These are phyloP conservation scores for sheep (Ovis aries) DNA, from an alignment of 2,113 vertebrate genomes.

Conservation along the genomic window DNA sequence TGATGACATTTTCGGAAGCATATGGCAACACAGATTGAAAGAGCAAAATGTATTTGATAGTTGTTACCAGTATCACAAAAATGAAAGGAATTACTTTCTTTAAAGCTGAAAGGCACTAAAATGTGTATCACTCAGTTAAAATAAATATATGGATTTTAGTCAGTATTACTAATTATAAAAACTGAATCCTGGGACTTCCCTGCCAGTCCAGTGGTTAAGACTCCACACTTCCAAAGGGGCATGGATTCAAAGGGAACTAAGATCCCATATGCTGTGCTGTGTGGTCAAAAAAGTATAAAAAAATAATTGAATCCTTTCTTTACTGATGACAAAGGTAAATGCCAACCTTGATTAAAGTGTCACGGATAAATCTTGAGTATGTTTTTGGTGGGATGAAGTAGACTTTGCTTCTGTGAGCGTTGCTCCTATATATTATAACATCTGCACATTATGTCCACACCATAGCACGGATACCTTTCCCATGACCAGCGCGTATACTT, in stretches of 20 bases:
- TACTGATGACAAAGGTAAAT: background rate
- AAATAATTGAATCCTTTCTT: background rate
- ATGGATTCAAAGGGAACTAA: background rate
- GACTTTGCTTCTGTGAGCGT: background rate
- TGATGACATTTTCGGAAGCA: background rate
- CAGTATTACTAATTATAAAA: background rate
- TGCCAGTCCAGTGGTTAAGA: background rate
- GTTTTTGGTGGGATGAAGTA: background rate
- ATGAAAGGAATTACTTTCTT: background rate
- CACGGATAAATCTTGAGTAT: background rate
- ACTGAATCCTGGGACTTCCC: background rate
- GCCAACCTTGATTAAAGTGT: background rate
- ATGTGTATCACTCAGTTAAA: background rate
- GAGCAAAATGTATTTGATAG: background rate
- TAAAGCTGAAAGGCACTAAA: background rate
- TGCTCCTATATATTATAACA: rapidly evolving
- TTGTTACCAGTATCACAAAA: background rate
- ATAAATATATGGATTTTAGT: background rate
- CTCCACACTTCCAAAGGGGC: background rate
- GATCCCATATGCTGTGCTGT: background rate
- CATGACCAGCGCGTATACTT: rapidly evolving
- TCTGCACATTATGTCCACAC: no score
- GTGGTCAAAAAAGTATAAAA: background rate
- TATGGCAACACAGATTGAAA: background rate
- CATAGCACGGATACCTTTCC: rapidly evolving